A percentile compares a stretch with the other conserved stretches of the same genome.
These are phyloP conservation scores for Oceanodroma leucorhoa DNA, from an alignment of 2,797 vertebrate species.

Conservation along the genomic window DNA sequence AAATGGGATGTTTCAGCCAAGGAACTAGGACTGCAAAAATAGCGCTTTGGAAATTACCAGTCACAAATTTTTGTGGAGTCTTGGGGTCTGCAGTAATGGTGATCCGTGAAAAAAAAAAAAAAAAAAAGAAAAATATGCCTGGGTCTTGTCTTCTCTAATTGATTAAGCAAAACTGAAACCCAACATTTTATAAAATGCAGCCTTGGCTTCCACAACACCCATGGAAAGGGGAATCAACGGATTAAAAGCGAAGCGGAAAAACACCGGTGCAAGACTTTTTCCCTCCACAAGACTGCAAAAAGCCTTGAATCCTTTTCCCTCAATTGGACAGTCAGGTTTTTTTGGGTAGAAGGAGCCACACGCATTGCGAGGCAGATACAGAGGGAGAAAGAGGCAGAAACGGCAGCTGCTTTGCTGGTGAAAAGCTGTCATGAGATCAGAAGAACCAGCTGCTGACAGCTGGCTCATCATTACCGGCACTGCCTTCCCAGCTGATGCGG, in stretches of 20 bases:
- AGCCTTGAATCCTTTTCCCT: neutral
- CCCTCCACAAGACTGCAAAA: neutral
- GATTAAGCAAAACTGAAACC: neutral
- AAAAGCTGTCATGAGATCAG: neutral
- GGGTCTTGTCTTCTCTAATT: neutral
- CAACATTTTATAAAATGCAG: neutral
- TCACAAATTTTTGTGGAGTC: neutral
- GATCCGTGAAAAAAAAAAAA: neutral
- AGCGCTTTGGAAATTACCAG: neutral
- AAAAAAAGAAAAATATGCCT: neutral
- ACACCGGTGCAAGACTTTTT: neutral
- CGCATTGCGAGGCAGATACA: neutral
- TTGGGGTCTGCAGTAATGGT: neutral
- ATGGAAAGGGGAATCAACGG: rapidly evolving
- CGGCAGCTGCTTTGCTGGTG: neutral
- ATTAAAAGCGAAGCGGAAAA: neutral
- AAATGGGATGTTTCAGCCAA: neutral
- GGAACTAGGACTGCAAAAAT: neutral
- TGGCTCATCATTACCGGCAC: neutral
- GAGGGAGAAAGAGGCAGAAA: neutral
- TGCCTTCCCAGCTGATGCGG: neutral
- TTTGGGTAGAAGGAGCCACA: neutral
- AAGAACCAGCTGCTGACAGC: neutral
- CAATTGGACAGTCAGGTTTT: neutral
- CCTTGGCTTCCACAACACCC: neutral